Evolutionary conservation across 2,797 vertebrate genomes (phyloP).

Genomic region (Cryptoblepharus egeriae): DNA sequence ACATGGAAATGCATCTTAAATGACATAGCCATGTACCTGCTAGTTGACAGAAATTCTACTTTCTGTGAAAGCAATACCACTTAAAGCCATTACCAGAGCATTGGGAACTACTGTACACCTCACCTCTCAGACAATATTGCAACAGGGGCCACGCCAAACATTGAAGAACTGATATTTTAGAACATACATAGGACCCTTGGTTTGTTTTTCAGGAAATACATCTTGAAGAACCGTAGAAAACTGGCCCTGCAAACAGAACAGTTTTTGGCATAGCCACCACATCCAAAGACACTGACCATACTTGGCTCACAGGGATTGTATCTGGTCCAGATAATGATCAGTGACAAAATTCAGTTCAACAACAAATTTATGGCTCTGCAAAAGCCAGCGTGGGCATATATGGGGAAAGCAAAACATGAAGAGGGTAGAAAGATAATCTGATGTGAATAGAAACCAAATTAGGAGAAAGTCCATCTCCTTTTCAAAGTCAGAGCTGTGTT

Average conservation of each 20-base stretch:
- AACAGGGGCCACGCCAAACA: background rate
- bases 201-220: background rate
- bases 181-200: too few relatives aligned
- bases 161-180: background rate
- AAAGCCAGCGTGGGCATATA: background rate
- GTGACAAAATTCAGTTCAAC: too few relatives aligned
- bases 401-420: background rate
- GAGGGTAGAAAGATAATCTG: background rate
- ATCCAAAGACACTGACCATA: background rate
- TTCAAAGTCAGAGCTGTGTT: constrained; percentile 26
- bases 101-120: background rate
- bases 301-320: background rate
- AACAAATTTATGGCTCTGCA: background rate
- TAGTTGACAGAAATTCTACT: background rate
- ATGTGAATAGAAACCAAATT: background rate
- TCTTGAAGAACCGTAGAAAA: background rate
- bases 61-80: background rate
- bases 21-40: background rate
- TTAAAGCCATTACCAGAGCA: background rate
- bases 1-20: background rate
- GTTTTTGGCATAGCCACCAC: background rate
- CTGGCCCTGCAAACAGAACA: background rate
- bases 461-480: background rate
- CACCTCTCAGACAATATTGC: background rate
- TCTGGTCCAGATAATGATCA: background rate